Conservation (phyloP, 1,140 invertebrate genomes). For the Vanessa atalanta region DNA sequence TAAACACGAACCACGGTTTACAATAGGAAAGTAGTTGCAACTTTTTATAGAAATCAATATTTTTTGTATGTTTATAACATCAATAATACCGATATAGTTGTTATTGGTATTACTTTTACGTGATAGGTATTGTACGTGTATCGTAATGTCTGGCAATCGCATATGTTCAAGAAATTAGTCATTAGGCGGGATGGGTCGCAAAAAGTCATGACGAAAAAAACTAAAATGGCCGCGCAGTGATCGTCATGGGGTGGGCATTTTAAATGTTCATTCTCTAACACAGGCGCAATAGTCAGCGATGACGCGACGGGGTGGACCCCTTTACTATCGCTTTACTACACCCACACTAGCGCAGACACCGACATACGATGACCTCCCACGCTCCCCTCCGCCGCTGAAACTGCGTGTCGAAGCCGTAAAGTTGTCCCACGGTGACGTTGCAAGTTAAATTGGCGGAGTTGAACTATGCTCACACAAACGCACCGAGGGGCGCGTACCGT, state of each 20-base stretch:
- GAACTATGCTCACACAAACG: conserved; percentile 58
- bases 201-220: conserved; percentile 64
- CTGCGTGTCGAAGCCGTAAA: conserved; percentile 33
- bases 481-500: conserved; percentile 43
- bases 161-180: conserved; percentile 29
- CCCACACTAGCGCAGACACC: conserved; percentile 52
- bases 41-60: too few relatives aligned
- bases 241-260: conserved; percentile 77
- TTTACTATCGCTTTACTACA: conserved; percentile 72
- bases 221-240: conserved; percentile 71
- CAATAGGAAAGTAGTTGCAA: too few relatives aligned
- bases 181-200: conserved; percentile 37
- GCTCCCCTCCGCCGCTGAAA: conserved; percentile 35
- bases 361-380: conserved; percentile 42
- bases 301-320: conserved; percentile 69
- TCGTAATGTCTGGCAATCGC: neutral
- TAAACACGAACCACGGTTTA: too few relatives aligned
- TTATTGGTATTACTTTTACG: neutral
- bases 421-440: conserved; percentile 50
- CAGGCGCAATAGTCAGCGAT: conserved; percentile 76
- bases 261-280: conserved; percentile 79
- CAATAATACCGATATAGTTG: neutral
- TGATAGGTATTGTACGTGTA: neutral
- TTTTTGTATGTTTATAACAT: too few relatives aligned
- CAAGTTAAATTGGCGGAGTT: conserved; percentile 52